These are phyloP conservation scores for Mesorhabditis belari DNA, from an alignment of 2,888 invertebrate genomes.

Conservation along the genomic window DNA sequence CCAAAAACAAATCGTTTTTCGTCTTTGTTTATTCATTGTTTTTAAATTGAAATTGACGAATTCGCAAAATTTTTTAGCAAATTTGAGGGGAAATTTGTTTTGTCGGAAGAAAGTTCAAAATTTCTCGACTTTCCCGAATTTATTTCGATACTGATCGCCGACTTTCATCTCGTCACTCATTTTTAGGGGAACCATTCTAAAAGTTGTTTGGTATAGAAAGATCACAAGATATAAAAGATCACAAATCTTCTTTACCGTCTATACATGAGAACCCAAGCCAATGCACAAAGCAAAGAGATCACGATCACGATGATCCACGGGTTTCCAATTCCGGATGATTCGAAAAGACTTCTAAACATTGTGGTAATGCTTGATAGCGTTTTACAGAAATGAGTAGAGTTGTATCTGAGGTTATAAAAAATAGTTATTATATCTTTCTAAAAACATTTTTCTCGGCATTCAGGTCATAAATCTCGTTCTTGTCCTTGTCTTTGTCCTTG, in stretches of 20 bases:
- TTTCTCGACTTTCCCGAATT: slow-evolving; percentile 16
- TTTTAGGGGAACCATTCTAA: slow-evolving; percentile 25
- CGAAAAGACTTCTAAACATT: neutral
- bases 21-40: too few relatives aligned
- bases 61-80: too few relatives aligned
- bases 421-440: too few relatives aligned
- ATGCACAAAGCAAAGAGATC: neutral
- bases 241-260: neutral
- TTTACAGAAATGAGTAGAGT: too few relatives aligned
- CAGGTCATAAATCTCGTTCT: too few relatives aligned
- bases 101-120: slow-evolving; percentile 8
- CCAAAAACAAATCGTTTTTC: too few relatives aligned
- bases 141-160: slow-evolving; percentile 13
- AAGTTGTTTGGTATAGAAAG: neutral
- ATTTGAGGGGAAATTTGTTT: too few relatives aligned
- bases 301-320: neutral
- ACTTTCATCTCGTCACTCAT: slow-evolving; percentile 5
- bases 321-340: neutral
- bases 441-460: too few relatives aligned
- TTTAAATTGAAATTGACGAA: too few relatives aligned
- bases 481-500: too few relatives aligned
- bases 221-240: neutral
- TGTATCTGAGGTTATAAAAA: too few relatives aligned
- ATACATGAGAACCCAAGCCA: neutral
- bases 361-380: too few relatives aligned